A percentile compares a stretch with the other conserved stretches of the same genome.
These are phyloP conservation scores for Oplegnathus fasciatus DNA, from an alignment of 2,113 vertebrate genomes.

Conservation along the genomic window DNA sequence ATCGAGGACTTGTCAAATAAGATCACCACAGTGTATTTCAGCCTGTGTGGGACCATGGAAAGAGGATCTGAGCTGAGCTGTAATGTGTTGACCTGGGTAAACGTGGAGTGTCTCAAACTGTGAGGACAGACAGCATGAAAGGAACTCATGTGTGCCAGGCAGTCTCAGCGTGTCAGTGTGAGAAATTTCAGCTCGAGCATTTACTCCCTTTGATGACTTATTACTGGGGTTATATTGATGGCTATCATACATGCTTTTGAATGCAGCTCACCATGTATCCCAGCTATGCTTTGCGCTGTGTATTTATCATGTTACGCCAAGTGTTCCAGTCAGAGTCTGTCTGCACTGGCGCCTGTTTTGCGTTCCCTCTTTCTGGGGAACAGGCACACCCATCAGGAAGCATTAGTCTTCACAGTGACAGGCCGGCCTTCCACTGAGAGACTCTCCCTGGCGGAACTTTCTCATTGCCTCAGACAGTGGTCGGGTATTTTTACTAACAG, in stretches of 20 bases:
- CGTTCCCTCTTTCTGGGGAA: conserved; percentile 59
- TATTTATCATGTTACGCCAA: conserved; percentile 44
- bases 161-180: conserved; percentile 43
- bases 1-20: conserved; percentile 74
- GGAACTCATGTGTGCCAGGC: conserved; percentile 44
- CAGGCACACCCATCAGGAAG: conserved; percentile 74
- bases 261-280: neutral
- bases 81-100: conserved; percentile 60
- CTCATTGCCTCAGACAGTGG: conserved; percentile 60
- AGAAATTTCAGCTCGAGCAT: conserved; percentile 31
- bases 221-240: conserved; percentile 30
- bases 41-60: conserved; percentile 52
- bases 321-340: conserved; percentile 47
- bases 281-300: conserved; percentile 4
- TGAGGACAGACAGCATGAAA: conserved; percentile 48
- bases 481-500: conserved; percentile 70
- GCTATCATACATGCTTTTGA: conserved; percentile 16
- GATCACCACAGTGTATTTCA: conserved; percentile 59
- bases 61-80: conserved; percentile 63
- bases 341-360: conserved; percentile 61
- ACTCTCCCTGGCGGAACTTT: conserved; percentile 65
- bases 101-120: conserved; percentile 56
- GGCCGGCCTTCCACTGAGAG: conserved; percentile 63
- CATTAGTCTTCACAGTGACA: conserved; percentile 78
- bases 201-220: conserved; percentile 59